These are phyloP conservation scores for Pachyuromys duprasi DNA, from an alignment of 2,797 vertebrate genomes.

Conservation along the genomic window DNA sequence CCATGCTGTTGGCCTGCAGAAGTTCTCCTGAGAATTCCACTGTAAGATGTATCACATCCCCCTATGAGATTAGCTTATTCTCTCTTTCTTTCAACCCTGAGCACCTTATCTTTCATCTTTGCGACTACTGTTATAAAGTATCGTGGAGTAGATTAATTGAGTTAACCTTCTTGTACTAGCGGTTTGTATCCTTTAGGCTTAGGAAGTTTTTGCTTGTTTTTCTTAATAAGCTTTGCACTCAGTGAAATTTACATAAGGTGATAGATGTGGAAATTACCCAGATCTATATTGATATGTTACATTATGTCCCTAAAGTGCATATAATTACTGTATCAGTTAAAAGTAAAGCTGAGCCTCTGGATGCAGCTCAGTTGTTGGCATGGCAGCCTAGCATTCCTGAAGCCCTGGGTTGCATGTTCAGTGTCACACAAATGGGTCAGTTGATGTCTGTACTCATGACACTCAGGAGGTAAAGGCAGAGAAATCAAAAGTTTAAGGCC, in stretches of 20 bases:
- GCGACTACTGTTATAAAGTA: background rate
- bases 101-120: background rate
- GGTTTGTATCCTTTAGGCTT: background rate
- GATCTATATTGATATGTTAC: background rate
- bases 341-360: background rate
- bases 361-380: background rate
- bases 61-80: background rate
- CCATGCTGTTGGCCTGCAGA: background rate
- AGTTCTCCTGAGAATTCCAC: background rate
- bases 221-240: background rate
- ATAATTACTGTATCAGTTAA: background rate
- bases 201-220: background rate
- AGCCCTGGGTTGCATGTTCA: background rate
- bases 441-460: background rate
- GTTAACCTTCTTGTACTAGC: background rate
- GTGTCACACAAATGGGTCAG: background rate
- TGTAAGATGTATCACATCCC: background rate
- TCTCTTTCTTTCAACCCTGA: background rate
- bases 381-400: background rate
- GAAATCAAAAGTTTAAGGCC: background rate
- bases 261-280: background rate
- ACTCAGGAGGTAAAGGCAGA: background rate
- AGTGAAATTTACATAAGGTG: background rate
- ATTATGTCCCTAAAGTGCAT: background rate
- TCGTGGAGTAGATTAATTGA: background rate